A percentile compares a stretch with the other conserved stretches of the same genome.
phyloP scores from a whole-genome alignment of 2,797 vertebrate species.

The Chloroceryle inda region DNA sequence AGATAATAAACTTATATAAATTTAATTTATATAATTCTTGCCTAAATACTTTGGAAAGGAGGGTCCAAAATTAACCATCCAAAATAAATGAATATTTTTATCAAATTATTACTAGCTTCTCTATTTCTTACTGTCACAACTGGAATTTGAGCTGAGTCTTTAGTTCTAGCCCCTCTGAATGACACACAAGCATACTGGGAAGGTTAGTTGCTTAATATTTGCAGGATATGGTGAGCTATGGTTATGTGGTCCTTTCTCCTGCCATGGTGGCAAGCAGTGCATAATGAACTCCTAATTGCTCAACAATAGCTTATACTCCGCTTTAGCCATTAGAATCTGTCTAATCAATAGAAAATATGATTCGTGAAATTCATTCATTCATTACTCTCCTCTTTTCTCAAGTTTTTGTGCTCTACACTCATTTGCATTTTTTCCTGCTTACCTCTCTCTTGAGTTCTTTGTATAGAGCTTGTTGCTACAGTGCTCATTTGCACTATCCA shows the following conservation, averaged over 20 bases:
- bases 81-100: background rate
- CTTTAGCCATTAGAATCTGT: background rate
- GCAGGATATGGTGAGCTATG: background rate
- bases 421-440: background rate
- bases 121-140: background rate
- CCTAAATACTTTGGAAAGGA: background rate
- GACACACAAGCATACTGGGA: background rate
- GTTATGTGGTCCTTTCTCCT: background rate
- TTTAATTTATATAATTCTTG: background rate
- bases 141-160: background rate
- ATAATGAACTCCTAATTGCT: background rate
- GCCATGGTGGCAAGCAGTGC: background rate
- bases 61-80: background rate
- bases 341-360: background rate
- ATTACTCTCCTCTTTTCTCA: background rate
- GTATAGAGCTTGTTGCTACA: background rate
- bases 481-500: background rate
- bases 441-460: background rate
- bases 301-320: background rate
- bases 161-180: background rate
- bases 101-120: background rate
- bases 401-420: background rate
- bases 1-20: background rate
- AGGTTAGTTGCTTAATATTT: background rate
- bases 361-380: background rate